Evolutionary conservation across 2,113 vertebrate genomes (phyloP).

Genomic region (Mionectes macconnelli): DNA sequence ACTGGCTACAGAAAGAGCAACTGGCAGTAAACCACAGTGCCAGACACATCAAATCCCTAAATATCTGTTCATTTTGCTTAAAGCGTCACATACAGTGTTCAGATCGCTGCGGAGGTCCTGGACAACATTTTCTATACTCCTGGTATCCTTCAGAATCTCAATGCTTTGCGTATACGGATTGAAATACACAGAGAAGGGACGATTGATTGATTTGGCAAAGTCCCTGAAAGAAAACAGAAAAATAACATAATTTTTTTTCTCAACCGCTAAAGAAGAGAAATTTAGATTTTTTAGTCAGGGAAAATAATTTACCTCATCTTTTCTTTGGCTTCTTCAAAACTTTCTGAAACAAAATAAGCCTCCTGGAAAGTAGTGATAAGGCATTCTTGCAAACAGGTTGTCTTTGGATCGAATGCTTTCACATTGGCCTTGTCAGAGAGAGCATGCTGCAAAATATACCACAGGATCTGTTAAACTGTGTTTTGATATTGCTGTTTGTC

Average conservation of each 20-base stretch:
- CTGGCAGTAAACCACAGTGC: background rate
- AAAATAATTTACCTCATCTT: conserved; percentile 90
- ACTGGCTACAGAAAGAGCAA: background rate
- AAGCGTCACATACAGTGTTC: conserved; percentile 93
- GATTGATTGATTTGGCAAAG: conserved; percentile 92
- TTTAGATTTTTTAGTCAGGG: conserved; percentile 12
- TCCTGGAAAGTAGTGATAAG: conserved; percentile 98
- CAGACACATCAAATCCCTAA: conserved; percentile 85
- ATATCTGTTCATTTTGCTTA: conserved; percentile 97
- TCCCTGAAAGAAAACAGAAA: conserved; percentile 80
- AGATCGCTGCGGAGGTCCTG: conserved; percentile 94
- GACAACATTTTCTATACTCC: conserved; percentile 93
- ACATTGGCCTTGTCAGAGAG: conserved; percentile 90
- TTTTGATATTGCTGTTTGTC: background rate
- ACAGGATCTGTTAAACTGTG: conserved; percentile 2
- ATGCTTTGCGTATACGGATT: conserved; percentile 96
- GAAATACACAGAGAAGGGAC: conserved; percentile 97
- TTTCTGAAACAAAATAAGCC: conserved; percentile 95
- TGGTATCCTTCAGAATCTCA: conserved; percentile 94
- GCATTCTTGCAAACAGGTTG: conserved; percentile 93
- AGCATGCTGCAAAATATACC: conserved; percentile 85
- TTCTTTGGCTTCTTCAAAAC: conserved; percentile 97
- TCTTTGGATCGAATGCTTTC: conserved; percentile 92
- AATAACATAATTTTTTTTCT: background rate
- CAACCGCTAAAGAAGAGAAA: background rate